Conservation (phyloP, 1,140 invertebrate species). For the Periplaneta americana region DNA sequence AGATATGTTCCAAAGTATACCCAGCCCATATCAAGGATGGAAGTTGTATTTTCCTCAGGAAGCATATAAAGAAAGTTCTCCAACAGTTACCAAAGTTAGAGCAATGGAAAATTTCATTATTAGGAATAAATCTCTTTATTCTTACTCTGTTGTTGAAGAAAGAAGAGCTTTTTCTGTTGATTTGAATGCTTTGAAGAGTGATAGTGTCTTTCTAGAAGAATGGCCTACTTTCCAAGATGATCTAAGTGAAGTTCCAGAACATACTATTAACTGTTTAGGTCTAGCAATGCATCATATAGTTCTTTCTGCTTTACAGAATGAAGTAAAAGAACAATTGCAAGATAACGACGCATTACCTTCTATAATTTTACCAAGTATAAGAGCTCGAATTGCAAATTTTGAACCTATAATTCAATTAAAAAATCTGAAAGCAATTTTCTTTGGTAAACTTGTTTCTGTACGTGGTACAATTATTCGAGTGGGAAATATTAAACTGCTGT, state of each 20-base stretch:
- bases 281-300: slow-evolving; percentile 65
- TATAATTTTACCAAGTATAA: slow-evolving; percentile 42
- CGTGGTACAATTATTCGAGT: slow-evolving; percentile 83
- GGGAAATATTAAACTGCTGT: slow-evolving; percentile 65
- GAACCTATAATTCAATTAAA: slow-evolving; percentile 59
- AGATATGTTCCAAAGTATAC: slow-evolving; percentile 1
- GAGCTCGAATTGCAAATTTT: slow-evolving; percentile 64
- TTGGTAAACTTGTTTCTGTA: slow-evolving; percentile 80
- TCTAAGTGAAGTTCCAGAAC: slow-evolving; percentile 55
- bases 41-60: slow-evolving; percentile 28
- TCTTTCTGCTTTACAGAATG: slow-evolving; percentile 31
- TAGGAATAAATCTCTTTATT: slow-evolving; percentile 43
- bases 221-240: slow-evolving; percentile 60
- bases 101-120: slow-evolving; percentile 49
- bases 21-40: slow-evolving; percentile 11
- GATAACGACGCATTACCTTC: slow-evolving; percentile 17
- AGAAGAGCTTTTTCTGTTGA: slow-evolving; percentile 57
- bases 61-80: slow-evolving; percentile 44
- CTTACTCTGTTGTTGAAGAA: slow-evolving; percentile 53
- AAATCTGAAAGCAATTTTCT: slow-evolving; percentile 71
- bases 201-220: slow-evolving; percentile 47
- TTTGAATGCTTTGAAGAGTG: slow-evolving; percentile 51
- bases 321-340: slow-evolving; percentile 34
- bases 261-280: slow-evolving; percentile 58
- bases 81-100: slow-evolving; percentile 43